Percentiles rank a stretch among this genome's conserved stretches.
Conservation (phyloP, 2,888 invertebrate genomes). For the Cosmia trapezina region DNA sequence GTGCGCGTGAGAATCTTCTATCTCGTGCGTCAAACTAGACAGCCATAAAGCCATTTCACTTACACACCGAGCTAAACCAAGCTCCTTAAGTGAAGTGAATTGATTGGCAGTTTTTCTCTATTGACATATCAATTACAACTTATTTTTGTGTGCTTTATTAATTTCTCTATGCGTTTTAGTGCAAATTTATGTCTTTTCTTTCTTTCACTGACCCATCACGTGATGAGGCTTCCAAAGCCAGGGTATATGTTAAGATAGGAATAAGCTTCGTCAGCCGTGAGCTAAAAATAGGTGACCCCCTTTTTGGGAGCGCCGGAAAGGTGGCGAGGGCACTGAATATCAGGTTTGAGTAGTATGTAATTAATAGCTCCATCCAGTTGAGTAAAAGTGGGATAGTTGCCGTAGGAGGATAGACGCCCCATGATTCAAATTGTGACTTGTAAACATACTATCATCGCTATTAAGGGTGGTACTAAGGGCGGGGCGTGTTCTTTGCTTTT, state of each 20-base stretch:
- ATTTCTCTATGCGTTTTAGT: background rate
- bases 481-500: too few species aligned
- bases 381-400: too few species aligned
- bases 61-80: too few species aligned
- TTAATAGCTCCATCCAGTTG: too few species aligned
- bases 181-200: background rate
- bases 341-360: constrained; percentile 1
- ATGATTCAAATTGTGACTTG: too few species aligned
- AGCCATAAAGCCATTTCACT: too few species aligned
- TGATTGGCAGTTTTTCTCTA: background rate
- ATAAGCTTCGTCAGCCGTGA: background rate
- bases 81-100: too few species aligned
- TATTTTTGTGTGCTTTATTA: background rate
- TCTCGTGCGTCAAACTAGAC: too few species aligned
- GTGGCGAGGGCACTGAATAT: constrained; percentile 9
- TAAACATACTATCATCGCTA: too few species aligned
- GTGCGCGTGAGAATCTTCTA: too few species aligned
- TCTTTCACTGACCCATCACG: background rate
- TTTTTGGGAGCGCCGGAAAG: constrained; percentile 2
- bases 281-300: constrained; percentile 45
- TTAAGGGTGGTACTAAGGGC: too few species aligned
- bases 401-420: too few species aligned
- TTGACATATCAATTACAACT: background rate
- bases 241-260: background rate
- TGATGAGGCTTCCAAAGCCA: background rate